phyloP scores from a whole-genome alignment of 2,113 vertebrate species.

The Oriolus oriolus region DNA sequence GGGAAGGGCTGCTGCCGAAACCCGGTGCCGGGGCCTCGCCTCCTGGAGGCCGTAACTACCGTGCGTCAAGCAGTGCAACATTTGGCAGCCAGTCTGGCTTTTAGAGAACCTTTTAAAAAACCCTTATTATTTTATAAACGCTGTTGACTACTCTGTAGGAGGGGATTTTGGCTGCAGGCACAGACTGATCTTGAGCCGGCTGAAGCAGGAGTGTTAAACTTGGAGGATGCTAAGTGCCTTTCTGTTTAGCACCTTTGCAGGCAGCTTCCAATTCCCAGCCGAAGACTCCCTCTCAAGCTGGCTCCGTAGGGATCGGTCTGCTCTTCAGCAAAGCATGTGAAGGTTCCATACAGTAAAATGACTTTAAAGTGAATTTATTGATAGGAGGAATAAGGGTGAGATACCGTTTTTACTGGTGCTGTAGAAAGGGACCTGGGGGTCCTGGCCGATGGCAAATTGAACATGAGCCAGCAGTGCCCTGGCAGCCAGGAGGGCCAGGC shows the following conservation, averaged over 20 bases:
- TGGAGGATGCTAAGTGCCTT: accelerated
- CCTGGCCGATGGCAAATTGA: not conserved
- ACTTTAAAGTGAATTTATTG: accelerated
- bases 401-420: too few relatives aligned
- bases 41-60: too few relatives aligned
- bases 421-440: not conserved
- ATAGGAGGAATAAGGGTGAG: too few relatives aligned
- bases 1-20: not conserved
- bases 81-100: accelerated
- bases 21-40: not conserved
- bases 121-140: not conserved
- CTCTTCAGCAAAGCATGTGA: accelerated
- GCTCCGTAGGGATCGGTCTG: accelerated
- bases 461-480: not conserved
- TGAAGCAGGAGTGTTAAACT: too few relatives aligned
- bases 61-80: accelerated
- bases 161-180: not conserved
- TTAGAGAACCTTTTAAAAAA: not conserved
- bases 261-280: not conserved
- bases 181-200: not conserved
- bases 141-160: accelerated
- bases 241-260: not conserved
- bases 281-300: not conserved
- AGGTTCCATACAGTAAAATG: not conserved
- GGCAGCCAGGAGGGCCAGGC: not conserved